phyloP scores from a whole-genome alignment of 2,888 invertebrate species.

The Luperina nickerlii region DNA sequence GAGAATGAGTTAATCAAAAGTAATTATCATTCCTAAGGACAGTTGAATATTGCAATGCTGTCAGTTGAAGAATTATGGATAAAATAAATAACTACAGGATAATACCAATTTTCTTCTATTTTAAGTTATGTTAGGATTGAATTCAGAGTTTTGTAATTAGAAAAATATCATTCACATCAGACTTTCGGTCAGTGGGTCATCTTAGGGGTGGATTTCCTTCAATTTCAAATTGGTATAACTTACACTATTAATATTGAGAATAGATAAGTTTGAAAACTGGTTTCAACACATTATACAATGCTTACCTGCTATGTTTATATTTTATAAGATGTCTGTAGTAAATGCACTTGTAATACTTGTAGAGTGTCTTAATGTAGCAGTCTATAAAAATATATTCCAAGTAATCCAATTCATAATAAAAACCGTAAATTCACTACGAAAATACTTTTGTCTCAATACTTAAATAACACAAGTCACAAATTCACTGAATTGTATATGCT shows the following conservation, averaged over 20 bases:
- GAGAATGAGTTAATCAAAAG: conserved; percentile 32
- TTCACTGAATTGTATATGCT: conserved; percentile 38
- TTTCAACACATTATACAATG: conserved; percentile 14
- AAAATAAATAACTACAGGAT: conserved; percentile 12
- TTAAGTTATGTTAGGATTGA: neutral
- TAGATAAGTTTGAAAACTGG: conserved; percentile 31
- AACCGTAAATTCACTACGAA: conserved; percentile 36
- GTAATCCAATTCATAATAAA: conserved; percentile 49
- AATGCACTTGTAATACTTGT: conserved; percentile 38
- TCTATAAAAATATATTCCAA: conserved; percentile 43
- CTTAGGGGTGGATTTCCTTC: neutral
- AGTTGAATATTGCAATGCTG: conserved; percentile 43
- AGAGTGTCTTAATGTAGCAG: conserved; percentile 27
- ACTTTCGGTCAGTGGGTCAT: too few relatives aligned
- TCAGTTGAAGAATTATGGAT: conserved; percentile 19
- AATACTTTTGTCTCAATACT: conserved; percentile 31
- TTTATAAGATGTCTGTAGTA: conserved; percentile 13
- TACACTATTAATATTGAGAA: neutral
- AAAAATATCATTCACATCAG: neutral
- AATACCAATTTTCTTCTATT: neutral
- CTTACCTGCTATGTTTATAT: conserved; percentile 48
- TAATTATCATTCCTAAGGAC: conserved; percentile 28
- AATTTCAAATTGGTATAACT: neutral
- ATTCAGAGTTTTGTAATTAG: neutral
- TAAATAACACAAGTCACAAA: conserved; percentile 32